Percentiles rank a stretch among this genome's conserved stretches.
Conservation (phyloP, 2,113 vertebrate genomes). For the Pardalotus punctatus region DNA sequence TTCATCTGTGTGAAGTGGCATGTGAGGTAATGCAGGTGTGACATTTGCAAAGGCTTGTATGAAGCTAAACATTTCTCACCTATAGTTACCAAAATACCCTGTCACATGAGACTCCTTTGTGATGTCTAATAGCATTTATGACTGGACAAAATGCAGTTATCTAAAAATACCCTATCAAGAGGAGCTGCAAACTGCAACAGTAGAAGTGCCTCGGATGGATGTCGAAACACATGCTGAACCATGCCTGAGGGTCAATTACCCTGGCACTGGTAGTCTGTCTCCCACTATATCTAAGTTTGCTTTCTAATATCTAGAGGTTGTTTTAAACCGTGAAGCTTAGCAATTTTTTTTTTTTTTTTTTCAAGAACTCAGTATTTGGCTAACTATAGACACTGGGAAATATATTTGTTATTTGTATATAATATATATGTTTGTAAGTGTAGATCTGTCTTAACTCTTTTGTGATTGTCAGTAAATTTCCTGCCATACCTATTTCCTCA, state of each 20-base stretch:
- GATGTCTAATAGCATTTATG: background rate
- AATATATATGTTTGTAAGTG: accelerated
- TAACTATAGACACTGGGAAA: background rate
- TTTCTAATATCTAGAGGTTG: background rate
- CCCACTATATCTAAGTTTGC: background rate
- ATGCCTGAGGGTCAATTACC: background rate
- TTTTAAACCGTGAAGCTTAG: background rate
- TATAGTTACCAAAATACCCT: background rate
- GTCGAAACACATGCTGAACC: background rate
- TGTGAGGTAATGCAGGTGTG: constrained; percentile 20
- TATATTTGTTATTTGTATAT: background rate
- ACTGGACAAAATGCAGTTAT: background rate
- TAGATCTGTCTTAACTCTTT: background rate
- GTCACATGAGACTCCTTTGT: accelerated
- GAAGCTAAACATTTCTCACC: background rate
- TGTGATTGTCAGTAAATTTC: background rate
- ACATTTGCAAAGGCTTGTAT: background rate
- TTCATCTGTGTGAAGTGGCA: background rate
- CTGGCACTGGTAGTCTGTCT: background rate
- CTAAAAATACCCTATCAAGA: background rate
- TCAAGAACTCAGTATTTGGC: background rate
- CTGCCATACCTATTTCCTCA: background rate
- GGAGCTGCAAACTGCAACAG: background rate
- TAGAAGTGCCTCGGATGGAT: background rate
- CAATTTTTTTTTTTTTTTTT: background rate